Conservation (phyloP, 2,113 vertebrate genomes). For the Notothenia rossii region DNA sequence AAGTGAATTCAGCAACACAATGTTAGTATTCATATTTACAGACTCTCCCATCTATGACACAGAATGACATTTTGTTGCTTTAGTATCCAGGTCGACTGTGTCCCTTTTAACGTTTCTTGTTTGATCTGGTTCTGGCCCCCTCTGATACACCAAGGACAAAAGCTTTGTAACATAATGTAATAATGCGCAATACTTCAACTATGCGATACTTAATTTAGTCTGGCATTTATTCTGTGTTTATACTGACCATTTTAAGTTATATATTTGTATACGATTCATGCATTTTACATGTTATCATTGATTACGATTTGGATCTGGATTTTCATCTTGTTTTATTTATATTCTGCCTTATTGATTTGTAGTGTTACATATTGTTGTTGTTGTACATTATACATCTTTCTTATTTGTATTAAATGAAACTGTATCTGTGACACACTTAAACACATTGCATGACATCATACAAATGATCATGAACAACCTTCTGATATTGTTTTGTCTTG, state of each 20-base stretch:
- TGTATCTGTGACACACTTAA: not conserved
- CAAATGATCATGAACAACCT: not conserved
- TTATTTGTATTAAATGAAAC: not conserved
- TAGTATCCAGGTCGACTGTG: not conserved
- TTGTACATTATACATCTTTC: too few species aligned
- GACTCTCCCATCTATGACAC: not conserved
- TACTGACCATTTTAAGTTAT: too few species aligned
- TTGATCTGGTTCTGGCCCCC: not conserved
- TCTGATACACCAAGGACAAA: not conserved
- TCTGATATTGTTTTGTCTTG: not conserved
- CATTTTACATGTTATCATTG: too few species aligned
- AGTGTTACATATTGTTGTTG: too few species aligned
- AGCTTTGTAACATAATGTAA: not conserved
- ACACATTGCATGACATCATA: not conserved
- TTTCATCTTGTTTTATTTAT: too few species aligned
- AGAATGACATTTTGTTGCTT: not conserved
- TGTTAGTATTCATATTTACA: not conserved
- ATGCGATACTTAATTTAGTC: too few species aligned
- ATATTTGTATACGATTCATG: too few species aligned
- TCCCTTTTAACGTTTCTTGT: not conserved
- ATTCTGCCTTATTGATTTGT: too few species aligned
- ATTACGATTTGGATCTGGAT: too few species aligned
- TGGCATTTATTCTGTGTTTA: too few species aligned
- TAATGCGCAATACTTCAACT: not conserved
- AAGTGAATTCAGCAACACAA: slow-evolving; percentile 62